These are phyloP conservation scores for Acanthopagrus latus DNA, from an alignment of 2,797 vertebrate species.

Conservation along the genomic window DNA sequence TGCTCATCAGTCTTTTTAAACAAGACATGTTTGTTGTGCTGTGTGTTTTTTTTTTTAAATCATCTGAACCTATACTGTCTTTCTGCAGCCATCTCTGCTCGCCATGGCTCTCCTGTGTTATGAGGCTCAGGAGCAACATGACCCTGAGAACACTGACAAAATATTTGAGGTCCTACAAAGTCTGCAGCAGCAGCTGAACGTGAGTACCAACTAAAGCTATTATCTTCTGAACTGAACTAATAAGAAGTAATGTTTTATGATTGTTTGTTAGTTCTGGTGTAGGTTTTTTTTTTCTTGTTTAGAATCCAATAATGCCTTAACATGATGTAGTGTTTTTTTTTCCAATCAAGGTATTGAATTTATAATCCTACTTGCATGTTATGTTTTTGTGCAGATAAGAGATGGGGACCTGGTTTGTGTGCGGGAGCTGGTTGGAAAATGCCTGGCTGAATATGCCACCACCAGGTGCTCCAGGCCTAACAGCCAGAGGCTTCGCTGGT, in stretches of 20 bases:
- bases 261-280: background rate
- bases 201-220: conserved; percentile 63
- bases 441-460: conserved; percentile 94
- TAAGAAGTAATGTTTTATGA: background rate
- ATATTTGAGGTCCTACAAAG: conserved; percentile 85
- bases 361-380: accelerated
- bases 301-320: background rate
- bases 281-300: background rate
- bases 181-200: conserved; percentile 90
- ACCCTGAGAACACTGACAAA: conserved; percentile 77
- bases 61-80: conserved; percentile 16
- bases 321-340: background rate
- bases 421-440: conserved; percentile 93
- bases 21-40: background rate
- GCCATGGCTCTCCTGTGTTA: conserved; percentile 90
- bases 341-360: background rate
- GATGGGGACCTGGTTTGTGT: conserved; percentile 90
- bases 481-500: conserved; percentile 94
- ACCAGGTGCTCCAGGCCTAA: conserved; percentile 92
- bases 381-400: conserved; percentile 84
- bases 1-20: background rate
- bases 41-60: background rate
- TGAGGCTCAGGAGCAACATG: conserved; percentile 89
- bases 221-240: background rate
- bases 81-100: conserved; percentile 91